A percentile compares a stretch with the other conserved stretches of the same genome.
Conservation (phyloP, 2,888 invertebrate species). For the Argyresthia goedartella region DNA sequence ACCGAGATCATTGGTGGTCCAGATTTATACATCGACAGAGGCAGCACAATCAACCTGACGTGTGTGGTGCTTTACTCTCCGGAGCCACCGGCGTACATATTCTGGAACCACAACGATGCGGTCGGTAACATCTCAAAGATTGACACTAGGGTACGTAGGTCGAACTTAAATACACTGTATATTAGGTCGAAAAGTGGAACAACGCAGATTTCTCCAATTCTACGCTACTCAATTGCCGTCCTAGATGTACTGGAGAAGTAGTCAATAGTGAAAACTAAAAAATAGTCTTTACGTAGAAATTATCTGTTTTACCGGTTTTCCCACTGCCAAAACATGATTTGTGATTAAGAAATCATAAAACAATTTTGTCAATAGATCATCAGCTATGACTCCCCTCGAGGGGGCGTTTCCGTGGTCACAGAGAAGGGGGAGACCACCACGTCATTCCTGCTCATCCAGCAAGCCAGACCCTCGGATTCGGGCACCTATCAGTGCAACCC, state of each 20-base stretch:
- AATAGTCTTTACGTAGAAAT: too few relatives aligned
- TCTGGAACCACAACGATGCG: conserved; percentile 94
- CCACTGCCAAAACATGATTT: too few relatives aligned
- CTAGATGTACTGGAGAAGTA: too few relatives aligned
- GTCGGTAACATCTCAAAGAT: conserved; percentile 67
- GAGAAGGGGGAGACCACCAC: conserved; percentile 93
- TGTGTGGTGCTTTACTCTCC: conserved; percentile 93
- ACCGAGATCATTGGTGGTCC: conserved; percentile 94
- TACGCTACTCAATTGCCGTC: too few relatives aligned
- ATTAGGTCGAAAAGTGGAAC: too few relatives aligned
- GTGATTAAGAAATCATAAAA: neutral
- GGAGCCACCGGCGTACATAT: conserved; percentile 93
- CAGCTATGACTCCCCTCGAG: conserved; percentile 92
- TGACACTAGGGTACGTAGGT: too few relatives aligned
- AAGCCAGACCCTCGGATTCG: conserved; percentile 87
- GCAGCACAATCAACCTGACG: conserved; percentile 94
- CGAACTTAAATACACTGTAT: too few relatives aligned
- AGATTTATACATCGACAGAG: conserved; percentile 92
- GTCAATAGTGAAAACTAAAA: too few relatives aligned
- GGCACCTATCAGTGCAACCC: conserved; percentile 95
- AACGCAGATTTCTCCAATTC: too few relatives aligned
- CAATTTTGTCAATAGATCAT: conserved; percentile 77
- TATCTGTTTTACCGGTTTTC: too few relatives aligned
- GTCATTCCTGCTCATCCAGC: conserved; percentile 90
- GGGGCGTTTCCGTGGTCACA: conserved; percentile 91